A percentile compares a stretch with the other conserved stretches of the same genome.
Conservation (phyloP, 1,140 invertebrate genomes). For the Drosophila novamexicana region DNA sequence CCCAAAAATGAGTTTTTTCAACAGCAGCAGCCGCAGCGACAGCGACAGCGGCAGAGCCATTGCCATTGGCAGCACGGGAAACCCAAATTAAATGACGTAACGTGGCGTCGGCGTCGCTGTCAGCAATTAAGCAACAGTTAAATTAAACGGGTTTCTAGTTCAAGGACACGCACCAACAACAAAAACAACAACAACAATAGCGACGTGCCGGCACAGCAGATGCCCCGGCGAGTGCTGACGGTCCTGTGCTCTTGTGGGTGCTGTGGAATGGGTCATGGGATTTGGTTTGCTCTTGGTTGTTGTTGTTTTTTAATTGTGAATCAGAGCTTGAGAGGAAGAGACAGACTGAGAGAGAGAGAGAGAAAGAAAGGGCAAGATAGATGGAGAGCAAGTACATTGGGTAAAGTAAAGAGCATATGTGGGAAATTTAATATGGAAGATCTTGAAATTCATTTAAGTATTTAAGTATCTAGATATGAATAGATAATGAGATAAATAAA, state of each 20-base stretch:
- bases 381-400: background rate
- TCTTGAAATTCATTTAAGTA: background rate
- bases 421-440: background rate
- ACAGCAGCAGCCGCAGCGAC: constrained; percentile 29
- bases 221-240: constrained; percentile 20
- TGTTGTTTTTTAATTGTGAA: constrained; percentile 53
- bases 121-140: constrained; percentile 84
- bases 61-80: constrained; percentile 27
- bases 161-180: constrained; percentile 75
- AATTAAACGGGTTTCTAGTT: constrained; percentile 84
- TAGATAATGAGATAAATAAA: background rate
- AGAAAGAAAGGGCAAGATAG: background rate
- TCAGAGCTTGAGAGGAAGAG: background rate
- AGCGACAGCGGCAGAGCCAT: constrained; percentile 12
- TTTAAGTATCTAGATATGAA: no score
- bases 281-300: constrained; percentile 30
- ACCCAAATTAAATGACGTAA: constrained; percentile 72
- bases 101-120: constrained; percentile 61
- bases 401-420: background rate
- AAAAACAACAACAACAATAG: constrained; percentile 28
- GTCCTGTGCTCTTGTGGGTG: constrained; percentile 24
- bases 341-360: background rate
- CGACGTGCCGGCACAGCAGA: constrained; percentile 40
- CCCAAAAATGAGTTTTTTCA: constrained; percentile 79
- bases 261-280: background rate